Conservation (phyloP, 2,888 invertebrate species). For the Belgica antarctica region DNA sequence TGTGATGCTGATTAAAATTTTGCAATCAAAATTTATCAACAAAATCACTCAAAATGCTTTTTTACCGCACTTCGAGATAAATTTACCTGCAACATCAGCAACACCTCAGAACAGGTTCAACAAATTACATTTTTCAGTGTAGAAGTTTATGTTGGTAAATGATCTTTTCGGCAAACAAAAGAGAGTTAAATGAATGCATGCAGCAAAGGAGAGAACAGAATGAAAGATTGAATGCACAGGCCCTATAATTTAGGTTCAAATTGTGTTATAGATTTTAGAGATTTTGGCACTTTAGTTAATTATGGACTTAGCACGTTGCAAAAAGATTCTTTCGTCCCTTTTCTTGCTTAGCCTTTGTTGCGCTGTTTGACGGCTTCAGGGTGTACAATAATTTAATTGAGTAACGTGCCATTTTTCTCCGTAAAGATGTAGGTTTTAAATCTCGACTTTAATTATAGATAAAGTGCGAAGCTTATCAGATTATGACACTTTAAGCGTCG, state of each 20-base stretch:
- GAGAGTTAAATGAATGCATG: conserved; percentile 33
- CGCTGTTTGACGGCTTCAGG: background rate
- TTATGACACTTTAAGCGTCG: conserved; percentile 38
- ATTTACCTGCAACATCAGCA: too few relatives aligned
- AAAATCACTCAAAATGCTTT: too few relatives aligned
- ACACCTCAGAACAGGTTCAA: too few relatives aligned
- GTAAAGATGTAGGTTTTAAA: conserved; percentile 41
- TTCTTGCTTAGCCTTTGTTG: background rate
- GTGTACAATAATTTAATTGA: conserved; percentile 42
- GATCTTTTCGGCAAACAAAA: conserved; percentile 34
- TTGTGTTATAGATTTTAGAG: conserved; percentile 44
- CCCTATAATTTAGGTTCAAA: conserved; percentile 40
- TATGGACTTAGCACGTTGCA: conserved; percentile 39
- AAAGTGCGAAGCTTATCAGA: conserved; percentile 34
- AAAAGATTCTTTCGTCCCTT: conserved; percentile 29
- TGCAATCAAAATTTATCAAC: too few relatives aligned
- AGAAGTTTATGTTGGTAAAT: conserved; percentile 30
- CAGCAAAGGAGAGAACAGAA: background rate
- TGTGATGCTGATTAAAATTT: too few relatives aligned
- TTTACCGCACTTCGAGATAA: too few relatives aligned
- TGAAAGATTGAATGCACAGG: background rate
- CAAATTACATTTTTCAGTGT: too few relatives aligned
- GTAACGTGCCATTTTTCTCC: conserved; percentile 35
- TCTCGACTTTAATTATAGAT: conserved; percentile 5
- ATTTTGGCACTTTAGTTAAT: conserved; percentile 44